These are phyloP conservation scores for Coelopa frigida DNA, from an alignment of 1,140 invertebrate genomes.

Conservation along the genomic window DNA sequence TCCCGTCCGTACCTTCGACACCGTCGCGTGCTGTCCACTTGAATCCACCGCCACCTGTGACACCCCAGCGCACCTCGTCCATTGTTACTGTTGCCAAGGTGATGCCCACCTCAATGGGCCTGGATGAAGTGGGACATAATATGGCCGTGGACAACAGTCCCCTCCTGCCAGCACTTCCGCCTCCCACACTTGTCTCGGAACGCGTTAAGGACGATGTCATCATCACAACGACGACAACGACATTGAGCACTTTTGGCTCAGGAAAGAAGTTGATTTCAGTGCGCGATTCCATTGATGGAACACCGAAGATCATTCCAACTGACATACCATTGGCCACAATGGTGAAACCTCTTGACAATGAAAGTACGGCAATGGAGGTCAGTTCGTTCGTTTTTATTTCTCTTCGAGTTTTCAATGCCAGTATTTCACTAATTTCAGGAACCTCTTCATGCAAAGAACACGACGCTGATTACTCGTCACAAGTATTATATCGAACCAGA, in stretches of 20 bases:
- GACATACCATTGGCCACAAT: constrained; percentile 18
- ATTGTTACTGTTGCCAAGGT: constrained; percentile 2
- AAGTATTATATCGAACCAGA: constrained; percentile 46
- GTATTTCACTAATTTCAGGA: constrained; percentile 14
- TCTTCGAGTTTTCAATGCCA: neutral
- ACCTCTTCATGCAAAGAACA: constrained; percentile 29
- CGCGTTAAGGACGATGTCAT: constrained; percentile 25
- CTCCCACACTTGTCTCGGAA: too few species aligned
- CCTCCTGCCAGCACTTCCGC: too few species aligned
- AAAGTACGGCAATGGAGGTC: constrained; percentile 24
- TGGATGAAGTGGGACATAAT: too few species aligned
- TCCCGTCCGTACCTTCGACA: constrained; percentile 53
- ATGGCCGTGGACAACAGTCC: too few species aligned
- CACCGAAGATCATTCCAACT: constrained; percentile 33
- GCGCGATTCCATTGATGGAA: constrained; percentile 30
- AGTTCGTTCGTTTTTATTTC: neutral
- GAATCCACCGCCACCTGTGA: constrained; percentile 23
- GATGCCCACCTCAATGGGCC: neutral
- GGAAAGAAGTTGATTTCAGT: constrained; percentile 34
- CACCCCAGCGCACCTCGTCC: constrained; percentile 11
- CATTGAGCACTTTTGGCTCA: constrained; percentile 29
- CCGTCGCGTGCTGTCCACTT: constrained; percentile 34
- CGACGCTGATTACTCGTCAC: constrained; percentile 28
- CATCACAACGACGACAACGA: constrained; percentile 21
- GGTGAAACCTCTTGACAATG: constrained; percentile 15